A percentile compares a stretch with the other conserved stretches of the same genome.
phyloP scores from a whole-genome alignment of 2,797 vertebrate genomes.

The Buphagus erythrorhynchus region DNA sequence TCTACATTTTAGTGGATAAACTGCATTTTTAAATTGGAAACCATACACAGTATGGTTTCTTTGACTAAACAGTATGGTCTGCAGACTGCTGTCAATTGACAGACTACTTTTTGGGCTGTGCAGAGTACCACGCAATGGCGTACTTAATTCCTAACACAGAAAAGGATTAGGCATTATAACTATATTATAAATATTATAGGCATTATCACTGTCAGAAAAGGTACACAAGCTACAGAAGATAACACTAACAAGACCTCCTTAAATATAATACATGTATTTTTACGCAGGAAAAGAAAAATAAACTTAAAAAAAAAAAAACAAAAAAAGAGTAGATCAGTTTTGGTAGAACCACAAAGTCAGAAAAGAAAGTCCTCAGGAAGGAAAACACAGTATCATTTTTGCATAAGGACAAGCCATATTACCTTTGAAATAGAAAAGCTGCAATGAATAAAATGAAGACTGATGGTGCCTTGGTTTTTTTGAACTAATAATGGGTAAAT shows the following conservation, averaged over 20 bases:
- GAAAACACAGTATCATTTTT: not conserved
- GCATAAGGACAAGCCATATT: not conserved
- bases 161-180: not conserved
- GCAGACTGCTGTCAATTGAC: not conserved
- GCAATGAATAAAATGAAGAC: not conserved
- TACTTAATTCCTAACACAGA: not conserved
- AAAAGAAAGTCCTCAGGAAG: not conserved
- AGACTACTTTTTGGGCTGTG: not conserved
- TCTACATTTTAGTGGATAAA: not conserved
- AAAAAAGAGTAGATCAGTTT: not conserved
- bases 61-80: not conserved
- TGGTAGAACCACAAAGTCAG: not conserved
- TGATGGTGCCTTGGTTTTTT: not conserved
- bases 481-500: not conserved
- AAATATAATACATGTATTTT: not conserved
- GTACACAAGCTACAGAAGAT: not conserved
- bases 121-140: not conserved
- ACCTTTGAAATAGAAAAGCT: not conserved
- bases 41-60: not conserved
- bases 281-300: not conserved
- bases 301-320: not conserved
- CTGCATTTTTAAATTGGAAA: not conserved
- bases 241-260: not conserved
- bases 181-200: no score
- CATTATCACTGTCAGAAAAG: not conserved